Evolutionary conservation across 2,888 invertebrate species (phyloP), one percentile per base, ranked within the genome.

Genomic region (Aproaerema taeniolella): DNA sequence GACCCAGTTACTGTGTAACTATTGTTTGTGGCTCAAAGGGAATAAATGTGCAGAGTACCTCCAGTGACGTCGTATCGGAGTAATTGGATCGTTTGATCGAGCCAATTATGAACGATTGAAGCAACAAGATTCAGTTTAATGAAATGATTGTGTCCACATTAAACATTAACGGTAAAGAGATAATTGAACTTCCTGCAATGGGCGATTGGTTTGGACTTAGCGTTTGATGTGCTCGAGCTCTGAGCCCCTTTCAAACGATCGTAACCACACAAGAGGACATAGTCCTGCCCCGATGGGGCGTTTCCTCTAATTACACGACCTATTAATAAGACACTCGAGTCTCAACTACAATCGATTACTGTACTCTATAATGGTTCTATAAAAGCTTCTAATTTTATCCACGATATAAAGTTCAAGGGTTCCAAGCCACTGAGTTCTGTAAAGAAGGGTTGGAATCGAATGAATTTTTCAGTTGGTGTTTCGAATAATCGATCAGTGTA

Each of bases 121-220:
- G 71, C 61, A 68, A 67, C 67, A 75, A 78, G 72, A 77, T 75
- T 76, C 70, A 62, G 66, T 68, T 78, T 76, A 78, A 86, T 83
- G 77, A 82, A 83, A 85, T 82, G 81, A 86, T 85, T 85, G 80
- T 79, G 75, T 76, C 73, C 77, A 78, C 78, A 76, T 79, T 74
- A 75, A 75, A 71, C 66, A 76, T 77, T 80, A 73, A 73, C 75
- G 77, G 73, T 74, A 74, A 78, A 83, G 78, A 78, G 75, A 76
- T 83, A 85, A 86, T 86, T 85, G 85, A 85, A 85, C 80, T 77
- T 86, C 85, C 85, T 85, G 85, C 60, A 67, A 61, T 58, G 66
- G 57, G 60, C 66, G 73, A 79, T 76, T 79, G 73, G 72, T 73
- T 70, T 70, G 69, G 72, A 70, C 69, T 20, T 14, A 25, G 9